Base-by-base conservation (phyloP, 2,797 vertebrate species). In the Urophycis tenuis region DNA sequence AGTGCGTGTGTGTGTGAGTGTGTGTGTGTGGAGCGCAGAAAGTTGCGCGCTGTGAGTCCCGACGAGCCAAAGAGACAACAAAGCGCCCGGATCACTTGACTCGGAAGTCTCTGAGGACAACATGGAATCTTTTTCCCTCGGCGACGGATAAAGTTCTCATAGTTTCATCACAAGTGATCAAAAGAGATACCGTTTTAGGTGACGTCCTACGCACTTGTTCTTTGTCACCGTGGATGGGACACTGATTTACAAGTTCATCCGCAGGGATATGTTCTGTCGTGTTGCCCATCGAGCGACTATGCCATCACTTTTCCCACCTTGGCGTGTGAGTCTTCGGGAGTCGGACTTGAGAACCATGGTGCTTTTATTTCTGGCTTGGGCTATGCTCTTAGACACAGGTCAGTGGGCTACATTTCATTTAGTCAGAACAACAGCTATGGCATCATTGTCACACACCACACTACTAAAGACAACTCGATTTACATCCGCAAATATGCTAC, bases 301-400 rank as follows among this genome's bases (percentile, higher is more conserved):
- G 14, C 17, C 39, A 41, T 41, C 39, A 41, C 39, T 41, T 41
- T 41, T 49, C 45, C 19, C 22, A 49, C 17, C 45, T 22, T 22
- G 45, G 45, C 19, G 3, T 49, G 14, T 49, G 12, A 49, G 45
- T 19, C 45, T 17, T 22, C 45, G 17, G 45, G 17, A 6, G 12
- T 49, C 45, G 4, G 45, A 22, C 17, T 49, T 19, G 17, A 19
- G 22, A 6, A 60, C n/a, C 11, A 92, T 91, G 91, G 80, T 83
- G 82, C 2, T 84, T 67, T 77, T 88, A 29, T 70, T 86, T 32
- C 72, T 88, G 30, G 69, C 88, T 79, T 77, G 90, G 85, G 84
- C 83, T 45, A 73, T 83, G 80, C 73, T 89, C 77, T 87, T 85
- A 85, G 77, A 87, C 78, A 71, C 90, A 93, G 92, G 92, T 93